phyloP scores from a whole-genome alignment of 2,888 invertebrate genomes.

The Caradrina clavipalpis region DNA sequence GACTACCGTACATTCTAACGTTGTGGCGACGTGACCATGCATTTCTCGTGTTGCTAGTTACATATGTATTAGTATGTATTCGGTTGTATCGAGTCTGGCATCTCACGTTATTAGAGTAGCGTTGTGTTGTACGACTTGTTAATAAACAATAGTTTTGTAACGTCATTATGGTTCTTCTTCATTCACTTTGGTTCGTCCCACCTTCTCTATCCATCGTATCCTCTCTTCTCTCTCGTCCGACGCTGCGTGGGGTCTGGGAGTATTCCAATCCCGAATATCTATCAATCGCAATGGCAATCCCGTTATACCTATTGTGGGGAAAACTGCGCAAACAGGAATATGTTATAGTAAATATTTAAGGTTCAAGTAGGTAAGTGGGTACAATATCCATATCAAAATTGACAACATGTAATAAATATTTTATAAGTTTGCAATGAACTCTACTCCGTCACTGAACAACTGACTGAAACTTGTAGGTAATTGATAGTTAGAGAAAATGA shows the following conservation, averaged over 20 bases:
- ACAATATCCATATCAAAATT: no score
- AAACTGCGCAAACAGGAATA: background rate
- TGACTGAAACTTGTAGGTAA: no score
- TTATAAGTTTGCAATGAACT: no score
- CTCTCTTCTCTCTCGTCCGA: slow-evolving; percentile 63
- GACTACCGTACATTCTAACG: slow-evolving; percentile 65
- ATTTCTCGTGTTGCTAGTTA: slow-evolving; percentile 75
- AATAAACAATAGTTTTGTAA: slow-evolving; percentile 89
- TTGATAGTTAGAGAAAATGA: no score
- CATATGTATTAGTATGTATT: slow-evolving; percentile 79
- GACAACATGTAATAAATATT: no score
- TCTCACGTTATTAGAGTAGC: slow-evolving; percentile 80
- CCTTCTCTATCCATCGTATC: slow-evolving; percentile 77
- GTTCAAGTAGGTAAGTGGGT: background rate
- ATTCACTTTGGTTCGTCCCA: slow-evolving; percentile 78
- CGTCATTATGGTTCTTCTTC: slow-evolving; percentile 82
- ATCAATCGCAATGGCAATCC: background rate
- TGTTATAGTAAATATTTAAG: background rate
- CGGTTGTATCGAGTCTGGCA: slow-evolving; percentile 78
- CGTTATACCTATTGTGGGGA: background rate
- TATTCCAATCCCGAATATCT: background rate
- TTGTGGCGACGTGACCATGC: slow-evolving; percentile 79
- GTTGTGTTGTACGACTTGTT: slow-evolving; percentile 88
- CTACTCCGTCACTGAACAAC: no score
- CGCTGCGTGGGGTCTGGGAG: slow-evolving; percentile 54